These are phyloP conservation scores for Glyptemys insculpta DNA, from an alignment of 2,797 vertebrate genomes.

Conservation along the genomic window DNA sequence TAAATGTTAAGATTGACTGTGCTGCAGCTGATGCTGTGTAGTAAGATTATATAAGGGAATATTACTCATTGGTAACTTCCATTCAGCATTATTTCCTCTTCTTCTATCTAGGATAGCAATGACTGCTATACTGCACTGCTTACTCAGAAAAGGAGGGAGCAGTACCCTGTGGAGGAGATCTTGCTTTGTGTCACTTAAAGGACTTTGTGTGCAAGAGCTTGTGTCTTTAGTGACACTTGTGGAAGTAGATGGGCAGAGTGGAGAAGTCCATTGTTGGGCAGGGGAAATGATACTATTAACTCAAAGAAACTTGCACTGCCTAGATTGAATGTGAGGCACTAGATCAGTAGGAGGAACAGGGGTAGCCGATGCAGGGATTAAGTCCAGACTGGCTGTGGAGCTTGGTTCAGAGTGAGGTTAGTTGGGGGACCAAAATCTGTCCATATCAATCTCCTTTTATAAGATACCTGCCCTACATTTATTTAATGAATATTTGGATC, in stretches of 20 bases:
- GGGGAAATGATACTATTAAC: background rate
- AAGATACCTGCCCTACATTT: background rate
- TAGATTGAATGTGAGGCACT: background rate
- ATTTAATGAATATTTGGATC: background rate
- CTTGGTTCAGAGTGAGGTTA: background rate
- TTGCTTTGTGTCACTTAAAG: background rate
- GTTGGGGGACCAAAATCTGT: background rate
- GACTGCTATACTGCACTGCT: no score
- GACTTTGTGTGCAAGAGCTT: background rate
- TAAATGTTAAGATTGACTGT: background rate
- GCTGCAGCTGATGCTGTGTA: background rate
- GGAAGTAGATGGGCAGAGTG: background rate
- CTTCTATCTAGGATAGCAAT: background rate
- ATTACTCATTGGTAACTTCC: background rate
- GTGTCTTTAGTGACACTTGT: background rate
- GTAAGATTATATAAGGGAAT: background rate
- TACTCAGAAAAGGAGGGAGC: fast-evolving
- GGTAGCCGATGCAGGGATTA: background rate
- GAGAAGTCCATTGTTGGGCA: background rate
- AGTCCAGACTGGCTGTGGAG: background rate
- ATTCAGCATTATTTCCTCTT: background rate
- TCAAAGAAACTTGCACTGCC: background rate
- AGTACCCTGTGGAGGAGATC: background rate
- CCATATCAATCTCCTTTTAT: background rate
- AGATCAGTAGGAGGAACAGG: background rate